A percentile compares a stretch with the other conserved stretches of the same genome.
These are phyloP conservation scores for Labrus mixtus DNA, from an alignment of 2,113 vertebrate species.

Conservation along the genomic window DNA sequence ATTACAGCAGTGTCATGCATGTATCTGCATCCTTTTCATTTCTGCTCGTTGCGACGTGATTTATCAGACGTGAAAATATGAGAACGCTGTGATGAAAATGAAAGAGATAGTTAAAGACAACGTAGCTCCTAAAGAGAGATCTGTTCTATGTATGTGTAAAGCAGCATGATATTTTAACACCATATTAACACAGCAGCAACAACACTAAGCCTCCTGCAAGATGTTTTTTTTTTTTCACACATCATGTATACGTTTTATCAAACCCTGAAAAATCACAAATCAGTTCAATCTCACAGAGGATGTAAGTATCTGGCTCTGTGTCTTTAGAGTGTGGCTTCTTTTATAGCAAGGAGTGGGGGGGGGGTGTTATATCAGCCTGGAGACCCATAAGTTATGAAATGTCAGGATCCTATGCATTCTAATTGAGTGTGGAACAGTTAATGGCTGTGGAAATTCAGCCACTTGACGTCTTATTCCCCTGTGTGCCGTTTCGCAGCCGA, in stretches of 20 bases:
- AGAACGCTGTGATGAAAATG: constrained; percentile 86
- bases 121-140: constrained; percentile 79
- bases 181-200: constrained; percentile 38
- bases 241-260: constrained; percentile 66
- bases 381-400: constrained; percentile 85
- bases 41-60: constrained; percentile 86
- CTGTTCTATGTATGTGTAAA: constrained; percentile 33
- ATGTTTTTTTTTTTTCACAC: constrained; percentile 46
- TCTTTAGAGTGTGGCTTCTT: constrained; percentile 75
- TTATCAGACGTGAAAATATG: constrained; percentile 91
- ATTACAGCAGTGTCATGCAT: constrained; percentile 88
- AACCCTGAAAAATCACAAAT: constrained; percentile 74
- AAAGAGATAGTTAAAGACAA: constrained; percentile 89
- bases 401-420: constrained; percentile 88
- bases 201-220: constrained; percentile 28
- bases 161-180: constrained; percentile 48
- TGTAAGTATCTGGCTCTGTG: constrained; percentile 74
- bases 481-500: constrained; percentile 78
- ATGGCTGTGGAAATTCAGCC: constrained; percentile 85
- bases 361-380: constrained; percentile 80
- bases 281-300: constrained; percentile 75
- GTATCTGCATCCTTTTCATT: constrained; percentile 89
- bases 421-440: constrained; percentile 87
- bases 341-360: constrained; percentile 63
- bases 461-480: constrained; percentile 83